A percentile compares a stretch with the other conserved stretches of the same genome.
Conservation (phyloP, 2,888 invertebrate species). For the Tryphoninae sp. region DNA sequence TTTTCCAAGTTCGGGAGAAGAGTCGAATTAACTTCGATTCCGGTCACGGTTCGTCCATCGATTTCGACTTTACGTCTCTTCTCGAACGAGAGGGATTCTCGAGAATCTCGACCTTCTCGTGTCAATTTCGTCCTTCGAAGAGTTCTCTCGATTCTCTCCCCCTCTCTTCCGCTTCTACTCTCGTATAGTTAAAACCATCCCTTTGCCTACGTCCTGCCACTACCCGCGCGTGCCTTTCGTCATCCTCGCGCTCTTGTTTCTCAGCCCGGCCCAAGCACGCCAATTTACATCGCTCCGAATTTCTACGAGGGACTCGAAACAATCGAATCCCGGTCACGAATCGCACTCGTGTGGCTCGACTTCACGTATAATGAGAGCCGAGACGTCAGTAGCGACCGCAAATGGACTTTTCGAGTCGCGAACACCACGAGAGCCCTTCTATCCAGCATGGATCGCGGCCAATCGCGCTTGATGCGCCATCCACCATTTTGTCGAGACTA, state of each 20-base stretch:
- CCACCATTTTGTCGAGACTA: neutral
- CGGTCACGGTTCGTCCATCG: constrained; percentile 71
- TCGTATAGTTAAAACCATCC: constrained; percentile 8
- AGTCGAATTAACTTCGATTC: constrained; percentile 74
- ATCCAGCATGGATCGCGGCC: neutral
- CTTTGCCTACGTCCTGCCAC: neutral
- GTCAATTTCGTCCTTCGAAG: constrained; percentile 44
- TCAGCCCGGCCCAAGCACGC: neutral
- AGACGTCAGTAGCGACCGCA: constrained; percentile 7
- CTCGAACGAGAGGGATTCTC: neutral
- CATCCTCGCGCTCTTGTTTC: constrained; percentile 3
- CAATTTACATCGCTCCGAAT: constrained; percentile 46
- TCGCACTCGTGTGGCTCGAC: neutral
- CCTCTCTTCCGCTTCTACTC: neutral
- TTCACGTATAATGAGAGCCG: neutral
- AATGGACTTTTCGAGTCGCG: constrained; percentile 48
- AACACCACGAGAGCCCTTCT: neutral
- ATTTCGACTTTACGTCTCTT: constrained; percentile 66
- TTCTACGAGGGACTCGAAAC: constrained; percentile 26
- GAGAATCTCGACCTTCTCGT: constrained; percentile 42
- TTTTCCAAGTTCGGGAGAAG: constrained; percentile 49
- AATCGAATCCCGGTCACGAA: constrained; percentile 45
- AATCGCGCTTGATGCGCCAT: constrained; percentile 16
- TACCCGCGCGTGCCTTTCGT: constrained; percentile 14
- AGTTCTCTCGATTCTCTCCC: constrained; percentile 27